Base-by-base conservation (phyloP, 2,113 vertebrate species). In the Oryzias curvinotus region DNA sequence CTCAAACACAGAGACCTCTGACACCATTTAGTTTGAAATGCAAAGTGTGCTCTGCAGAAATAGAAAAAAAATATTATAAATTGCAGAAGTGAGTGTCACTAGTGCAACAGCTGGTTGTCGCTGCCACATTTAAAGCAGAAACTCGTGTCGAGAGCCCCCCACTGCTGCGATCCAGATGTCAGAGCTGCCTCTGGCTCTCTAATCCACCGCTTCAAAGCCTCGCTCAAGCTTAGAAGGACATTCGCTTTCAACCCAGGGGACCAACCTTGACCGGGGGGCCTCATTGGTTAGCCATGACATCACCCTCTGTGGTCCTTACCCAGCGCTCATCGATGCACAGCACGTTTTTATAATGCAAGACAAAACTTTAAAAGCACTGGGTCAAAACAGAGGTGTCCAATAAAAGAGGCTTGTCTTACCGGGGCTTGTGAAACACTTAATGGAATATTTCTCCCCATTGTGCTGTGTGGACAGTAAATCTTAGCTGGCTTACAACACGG, bases 131-230 rank as follows among this genome's bases (percentile, higher is more conserved):
- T 47, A 66, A 71, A 71, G 80, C 81, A 81, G 70, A 80, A 82
- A 82, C 85, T 57, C 46, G 8, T 71, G 62, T 52, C 62, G 41
- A 47, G 26, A 78, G 36, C 52, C 52, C 76, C 47, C 52, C 68
- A 62, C 72, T 58, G 62, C 62, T 57, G 21, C 45, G 65, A 65
- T 80, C 85, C 87, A 90, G 85, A 89, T 87, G 86, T 81, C 36
- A 36, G 66, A 72, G 44, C 60, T 30, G 7, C 56, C 75, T 80
- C 74, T 68, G 72, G 71, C 57, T 43, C 66, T 65, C 67, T 46
- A 63, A 78, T 76, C 68, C 62, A 61, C 46, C 67, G 57, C 63
- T 80, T 89, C 75, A 88, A 87, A 83, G 71, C 47, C 52, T n/a
- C 30, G 59, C 45, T 64, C 23, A 52, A 69, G 76, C 59, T 68